Conservation (phyloP, 1,140 invertebrate genomes). For the Zaprionus tsacasi region DNA sequence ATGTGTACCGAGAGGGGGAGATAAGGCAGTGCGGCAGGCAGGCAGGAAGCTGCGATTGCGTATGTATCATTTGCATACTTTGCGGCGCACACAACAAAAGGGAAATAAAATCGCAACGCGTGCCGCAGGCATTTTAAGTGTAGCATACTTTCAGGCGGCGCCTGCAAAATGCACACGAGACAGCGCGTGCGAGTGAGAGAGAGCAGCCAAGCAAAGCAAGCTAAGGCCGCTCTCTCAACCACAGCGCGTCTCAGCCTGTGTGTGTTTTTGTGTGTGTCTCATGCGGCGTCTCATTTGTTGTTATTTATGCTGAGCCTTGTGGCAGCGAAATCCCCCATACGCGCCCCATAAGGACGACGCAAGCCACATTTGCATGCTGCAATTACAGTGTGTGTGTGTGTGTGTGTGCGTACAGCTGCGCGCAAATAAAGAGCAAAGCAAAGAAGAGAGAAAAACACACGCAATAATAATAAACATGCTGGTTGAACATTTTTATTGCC, state of each 20-base stretch:
- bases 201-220: not conserved
- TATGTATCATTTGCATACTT: conserved; percentile 66
- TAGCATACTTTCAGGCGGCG: conserved; percentile 62
- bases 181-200: not conserved
- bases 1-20: conserved; percentile 53
- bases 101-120: conserved; percentile 54
- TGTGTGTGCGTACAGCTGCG: conserved; percentile 36
- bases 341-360: conserved; percentile 29
- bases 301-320: conserved; percentile 76
- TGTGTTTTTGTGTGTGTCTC: not conserved
- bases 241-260: not conserved
- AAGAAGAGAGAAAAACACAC: conserved; percentile 38
- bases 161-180: conserved; percentile 22
- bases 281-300: conserved; percentile 64
- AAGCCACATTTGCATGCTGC: conserved; percentile 44
- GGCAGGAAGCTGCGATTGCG: conserved; percentile 1
- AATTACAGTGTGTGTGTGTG: conserved; percentile 28
- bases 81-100: conserved; percentile 29
- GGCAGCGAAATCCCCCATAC: conserved; percentile 57
- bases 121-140: conserved; percentile 59
- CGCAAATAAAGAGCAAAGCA: conserved; percentile 23
- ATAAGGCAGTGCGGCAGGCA: conserved; percentile 45
- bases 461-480: conserved; percentile 77
- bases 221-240: not conserved
- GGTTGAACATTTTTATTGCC: conserved; percentile 65